A percentile compares a stretch with the other conserved stretches of the same genome.
Evolutionary conservation across 2,888 invertebrate genomes (phyloP).

Genomic region (Perizoma flavofasciatum): DNA sequence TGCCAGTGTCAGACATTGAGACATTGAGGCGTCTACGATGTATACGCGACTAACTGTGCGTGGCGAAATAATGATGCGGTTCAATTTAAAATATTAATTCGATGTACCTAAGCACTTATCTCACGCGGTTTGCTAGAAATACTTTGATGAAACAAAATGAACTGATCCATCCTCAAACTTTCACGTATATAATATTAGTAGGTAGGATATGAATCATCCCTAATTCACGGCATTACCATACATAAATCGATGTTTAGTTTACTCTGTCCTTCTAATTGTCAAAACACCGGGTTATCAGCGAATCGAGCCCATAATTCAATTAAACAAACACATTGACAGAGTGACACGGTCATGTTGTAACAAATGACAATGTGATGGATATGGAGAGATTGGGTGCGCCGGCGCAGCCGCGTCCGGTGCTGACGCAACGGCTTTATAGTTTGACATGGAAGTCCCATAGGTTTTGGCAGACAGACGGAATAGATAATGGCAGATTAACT

Average conservation of each 20-base stretch:
- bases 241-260: too few species aligned
- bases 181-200: too few species aligned
- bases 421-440: constrained; percentile 58
- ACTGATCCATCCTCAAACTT: too few species aligned
- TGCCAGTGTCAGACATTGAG: constrained; percentile 16
- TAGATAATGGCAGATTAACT: constrained; percentile 5
- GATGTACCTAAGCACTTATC: too few species aligned
- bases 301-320: constrained; percentile 45
- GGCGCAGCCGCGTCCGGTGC: constrained; percentile 60
- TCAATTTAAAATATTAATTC: background rate
- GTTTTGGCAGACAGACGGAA: constrained; percentile 25
- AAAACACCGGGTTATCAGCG: constrained; percentile 39
- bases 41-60: constrained; percentile 25
- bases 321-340: constrained; percentile 48
- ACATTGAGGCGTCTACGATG: constrained; percentile 15
- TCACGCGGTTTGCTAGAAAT: too few species aligned
- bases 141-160: too few species aligned
- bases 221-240: too few species aligned
- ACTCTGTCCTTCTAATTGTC: constrained; percentile 23
- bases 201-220: too few species aligned
- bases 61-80: constrained; percentile 16
- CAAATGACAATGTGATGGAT: constrained; percentile 59
- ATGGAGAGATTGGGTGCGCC: constrained; percentile 53
- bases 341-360: constrained; percentile 51
- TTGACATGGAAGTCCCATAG: constrained; percentile 41